phyloP scores from a whole-genome alignment of 2,113 vertebrate species.

The Chamaetylas fuelleborni region DNA sequence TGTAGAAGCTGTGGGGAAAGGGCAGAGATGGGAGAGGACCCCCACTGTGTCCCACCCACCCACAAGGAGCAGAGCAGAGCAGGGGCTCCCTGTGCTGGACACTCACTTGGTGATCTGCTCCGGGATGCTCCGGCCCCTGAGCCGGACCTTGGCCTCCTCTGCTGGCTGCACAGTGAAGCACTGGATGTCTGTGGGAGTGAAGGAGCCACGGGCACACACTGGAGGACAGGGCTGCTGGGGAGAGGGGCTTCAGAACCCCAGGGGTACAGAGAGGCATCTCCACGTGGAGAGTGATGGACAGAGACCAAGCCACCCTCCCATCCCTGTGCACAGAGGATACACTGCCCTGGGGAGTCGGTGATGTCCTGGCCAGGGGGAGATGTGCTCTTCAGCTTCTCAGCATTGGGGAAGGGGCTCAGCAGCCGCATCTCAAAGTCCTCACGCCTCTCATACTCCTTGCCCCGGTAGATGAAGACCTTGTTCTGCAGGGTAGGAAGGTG shows the following conservation, averaged over 20 bases:
- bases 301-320: background rate
- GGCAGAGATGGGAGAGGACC: background rate
- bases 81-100: background rate
- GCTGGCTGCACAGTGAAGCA: conserved; percentile 61
- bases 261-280: background rate
- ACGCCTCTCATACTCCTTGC: conserved; percentile 65
- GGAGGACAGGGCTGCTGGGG: background rate
- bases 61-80: accelerated
- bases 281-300: accelerated
- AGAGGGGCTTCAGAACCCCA: background rate
- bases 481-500: conserved; percentile 17
- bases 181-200: conserved; percentile 63
- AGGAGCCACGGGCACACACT: background rate
- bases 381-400: conserved; percentile 55
- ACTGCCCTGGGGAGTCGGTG: conserved; percentile 4
- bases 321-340: background rate
- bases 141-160: background rate
- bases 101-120: conserved; percentile 68
- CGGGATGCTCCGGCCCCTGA: conserved; percentile 36
- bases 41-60: accelerated
- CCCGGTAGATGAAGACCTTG: conserved; percentile 68
- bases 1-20: conserved; percentile 54
- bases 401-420: conserved; percentile 55
- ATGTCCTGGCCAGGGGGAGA: conserved; percentile 16
- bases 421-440: conserved; percentile 63